Base-by-base conservation (phyloP, 1,140 invertebrate species). In the Centruroides sculpturatus region DNA sequence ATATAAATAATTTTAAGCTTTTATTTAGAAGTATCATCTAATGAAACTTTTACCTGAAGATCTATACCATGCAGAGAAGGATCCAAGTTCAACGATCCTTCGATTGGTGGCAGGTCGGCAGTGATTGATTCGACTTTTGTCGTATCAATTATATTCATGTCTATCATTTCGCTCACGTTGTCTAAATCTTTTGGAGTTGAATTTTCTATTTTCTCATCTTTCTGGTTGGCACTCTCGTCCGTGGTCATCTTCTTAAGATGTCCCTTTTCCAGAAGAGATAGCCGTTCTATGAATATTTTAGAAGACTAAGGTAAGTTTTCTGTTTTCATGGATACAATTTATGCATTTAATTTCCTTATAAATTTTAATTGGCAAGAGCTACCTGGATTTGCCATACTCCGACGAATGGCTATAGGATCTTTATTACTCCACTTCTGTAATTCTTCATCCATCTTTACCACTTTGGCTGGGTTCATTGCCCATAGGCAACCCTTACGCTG, bases 391-490 rank as follows among this genome's bases (percentile, higher is more conserved):
- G 66, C 66, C 64, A 66, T 64, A 55, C 64, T 64, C 86, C 60
- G 85, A 83, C 66, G 81, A 72, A 80, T 75, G 41, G 74, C 71
- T n/a, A 69, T 66, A 11, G 91, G 89, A 77, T 96, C 92, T 74
- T 96, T 97, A 66, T 87, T 82, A 7, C 89, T 89, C 88, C 92
- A 96, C 72, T 96, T 97, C 67, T 89, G 87, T 51, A 97, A 89
- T 74, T 97, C 93, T 73, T 97, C 92, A 66, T 96, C 92, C 91
- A 98, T 94, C 78, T 97, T 97, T 35, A 83, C 82, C 13, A 93
- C 83, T 74, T 95, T 95, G 12, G 85, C 84, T 0, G 92, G 92
- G 78, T 95, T 95, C 79, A 97, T 89, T 1, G 92, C 92, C 94
- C 94, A 97, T 57, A 96, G 78, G 70, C 92, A 97, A 4, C 92